These are phyloP conservation scores for Pagrus major DNA, from an alignment of 2,113 vertebrate genomes.

Conservation along the genomic window DNA sequence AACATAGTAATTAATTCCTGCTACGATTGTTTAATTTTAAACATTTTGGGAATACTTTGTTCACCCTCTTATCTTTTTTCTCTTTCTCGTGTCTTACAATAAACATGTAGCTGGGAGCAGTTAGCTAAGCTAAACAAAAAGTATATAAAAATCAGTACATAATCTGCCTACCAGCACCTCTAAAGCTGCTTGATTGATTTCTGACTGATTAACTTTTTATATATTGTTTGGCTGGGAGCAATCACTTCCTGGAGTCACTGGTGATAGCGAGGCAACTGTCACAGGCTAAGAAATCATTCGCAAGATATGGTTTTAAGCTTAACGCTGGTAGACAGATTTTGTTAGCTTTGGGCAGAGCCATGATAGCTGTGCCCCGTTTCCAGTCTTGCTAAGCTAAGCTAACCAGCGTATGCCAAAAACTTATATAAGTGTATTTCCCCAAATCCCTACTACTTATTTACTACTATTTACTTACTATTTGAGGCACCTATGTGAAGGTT, in stretches of 20 bases:
- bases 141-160: no score
- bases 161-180: not conserved
- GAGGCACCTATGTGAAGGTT: not conserved
- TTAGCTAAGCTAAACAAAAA: no score
- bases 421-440: not conserved
- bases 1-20: no score
- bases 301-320: not conserved
- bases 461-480: not conserved
- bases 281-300: not conserved
- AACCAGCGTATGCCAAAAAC: no score
- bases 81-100: no score
- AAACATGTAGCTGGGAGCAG: no score
- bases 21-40: no score
- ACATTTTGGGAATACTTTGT: no score
- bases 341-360: not conserved
- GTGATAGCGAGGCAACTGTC: not conserved
- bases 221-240: not conserved
- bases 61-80: no score
- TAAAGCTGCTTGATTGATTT: no score
- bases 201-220: not conserved
- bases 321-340: not conserved
- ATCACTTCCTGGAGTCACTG: not conserved
- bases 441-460: not conserved
- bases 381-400: conserved; percentile 2
- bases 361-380: not conserved